Evolutionary conservation across 1,140 invertebrate genomes (phyloP), one percentile per base, ranked within the genome.

Genomic region (Cylas formicarius): DNA sequence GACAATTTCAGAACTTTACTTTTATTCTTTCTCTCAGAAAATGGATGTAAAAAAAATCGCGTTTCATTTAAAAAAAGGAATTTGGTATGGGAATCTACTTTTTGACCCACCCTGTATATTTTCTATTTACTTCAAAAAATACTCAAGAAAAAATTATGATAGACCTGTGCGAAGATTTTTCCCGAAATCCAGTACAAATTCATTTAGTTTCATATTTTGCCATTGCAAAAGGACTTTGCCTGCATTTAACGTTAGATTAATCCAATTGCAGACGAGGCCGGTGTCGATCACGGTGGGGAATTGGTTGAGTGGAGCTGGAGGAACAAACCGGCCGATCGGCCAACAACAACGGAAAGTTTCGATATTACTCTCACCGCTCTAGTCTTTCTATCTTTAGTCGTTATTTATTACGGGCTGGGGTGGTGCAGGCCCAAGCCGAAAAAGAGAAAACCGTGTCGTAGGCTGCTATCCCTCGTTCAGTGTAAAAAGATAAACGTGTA

Each of bases 271-370:
- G 56, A 57, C 37, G 50, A 48, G 9, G 52, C 52, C 2, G 52
- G 51, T 3, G 27, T 47, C 1, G 57, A 60, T 14, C 49, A 44
- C 17, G 48, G 27, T 11, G 52, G 29, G 8, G 52, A 63, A 20
- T 50, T 53, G 10, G 54, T 58, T 19, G 52, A 60, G 11, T 64
- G 62, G 62, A 58, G 58, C 34, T 64, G 62, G 62, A 45, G 62
- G 5, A 61, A 62, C 39, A 60, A 60, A 24, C 50, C 51, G 18
- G 17, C 32, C 2, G 48, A 54, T 13, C 34, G 31, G 29, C 17
- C n/a, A 34, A n/a, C n/a, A n/a, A n/a, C 22, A 28, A 37, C n/a
- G 48, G 21, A 61, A 9, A 50, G 48, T 42, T 61, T 60, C 23
- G 57, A 54, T 33, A 18, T 55, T 16, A 57, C 58, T 5, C 18